Percentiles rank a stretch among this genome's conserved stretches.
phyloP scores from a whole-genome alignment of 2,888 invertebrate genomes.

The Rapana venosa region DNA sequence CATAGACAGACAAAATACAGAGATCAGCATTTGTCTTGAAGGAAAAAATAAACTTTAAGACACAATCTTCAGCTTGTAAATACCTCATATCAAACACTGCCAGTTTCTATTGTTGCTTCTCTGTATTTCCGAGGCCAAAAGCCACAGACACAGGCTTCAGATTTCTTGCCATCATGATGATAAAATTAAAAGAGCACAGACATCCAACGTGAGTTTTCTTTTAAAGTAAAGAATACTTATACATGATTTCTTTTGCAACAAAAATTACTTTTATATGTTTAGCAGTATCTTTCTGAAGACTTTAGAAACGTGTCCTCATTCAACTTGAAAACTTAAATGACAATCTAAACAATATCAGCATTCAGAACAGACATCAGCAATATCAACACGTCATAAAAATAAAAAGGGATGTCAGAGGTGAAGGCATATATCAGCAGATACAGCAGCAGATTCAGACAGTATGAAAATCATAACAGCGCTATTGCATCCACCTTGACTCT shows the following conservation, averaged over 20 bases:
- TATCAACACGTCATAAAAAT: not conserved
- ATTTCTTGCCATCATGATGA: not conserved
- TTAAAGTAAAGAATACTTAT: not conserved
- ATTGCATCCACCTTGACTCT: not conserved
- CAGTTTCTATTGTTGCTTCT: not conserved
- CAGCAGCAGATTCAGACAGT: not conserved
- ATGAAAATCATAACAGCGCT: not conserved
- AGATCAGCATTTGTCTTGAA: too few relatives aligned
- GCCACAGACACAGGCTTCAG: too few relatives aligned
- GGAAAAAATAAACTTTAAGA: too few relatives aligned
- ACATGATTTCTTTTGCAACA: too few relatives aligned
- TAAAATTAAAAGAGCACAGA: not conserved
- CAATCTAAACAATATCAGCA: not conserved
- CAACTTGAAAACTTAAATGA: too few relatives aligned
- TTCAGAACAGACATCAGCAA: not conserved
- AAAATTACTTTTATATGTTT: too few relatives aligned
- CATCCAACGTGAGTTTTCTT: not conserved
- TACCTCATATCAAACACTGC: too few relatives aligned
- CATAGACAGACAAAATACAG: too few relatives aligned
- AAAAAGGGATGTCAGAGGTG: not conserved
- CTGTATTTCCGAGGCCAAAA: not conserved
- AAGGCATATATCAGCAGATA: constrained; percentile 18
- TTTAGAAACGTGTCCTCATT: too few relatives aligned
- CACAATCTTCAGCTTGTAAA: too few relatives aligned
- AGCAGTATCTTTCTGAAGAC: too few relatives aligned